These are phyloP conservation scores for Zoanthus sociatus DNA, from an alignment of 92 coral and sea anemone species.

Conservation along the genomic window DNA sequence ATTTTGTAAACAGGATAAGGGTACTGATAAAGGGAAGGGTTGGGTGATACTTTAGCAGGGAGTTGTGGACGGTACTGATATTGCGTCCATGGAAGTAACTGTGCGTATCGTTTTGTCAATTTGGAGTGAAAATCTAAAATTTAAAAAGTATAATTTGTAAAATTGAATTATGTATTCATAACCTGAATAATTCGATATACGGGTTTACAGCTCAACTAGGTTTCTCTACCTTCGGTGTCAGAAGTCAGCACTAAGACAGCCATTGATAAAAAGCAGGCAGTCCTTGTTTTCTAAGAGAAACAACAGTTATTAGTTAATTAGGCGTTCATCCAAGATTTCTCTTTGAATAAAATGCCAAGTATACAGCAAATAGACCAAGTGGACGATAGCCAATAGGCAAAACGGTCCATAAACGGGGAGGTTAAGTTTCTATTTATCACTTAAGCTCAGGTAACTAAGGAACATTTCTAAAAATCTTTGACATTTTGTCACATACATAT, in stretches of 20 bases:
- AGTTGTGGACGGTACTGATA: constrained; percentile 17
- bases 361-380: too few species aligned
- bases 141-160: background rate
- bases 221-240: constrained; percentile 18
- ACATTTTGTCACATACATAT: too few species aligned
- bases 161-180: background rate
- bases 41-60: constrained; percentile 17
- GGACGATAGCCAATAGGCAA: too few species aligned
- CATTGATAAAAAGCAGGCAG: constrained; percentile 16
- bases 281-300: background rate
- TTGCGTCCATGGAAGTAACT: background rate
- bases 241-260: constrained; percentile 3
- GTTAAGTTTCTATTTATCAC: too few species aligned
- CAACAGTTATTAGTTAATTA: background rate
- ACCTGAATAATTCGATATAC: background rate
- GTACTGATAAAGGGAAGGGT: constrained; percentile 37
- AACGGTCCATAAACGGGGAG: too few species aligned
- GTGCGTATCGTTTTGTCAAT: constrained; percentile 35
- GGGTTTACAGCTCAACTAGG: background rate
- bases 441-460: too few species aligned
- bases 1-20: constrained; percentile 36
- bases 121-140: constrained; percentile 10
- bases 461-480: too few species aligned
- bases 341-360: too few species aligned
- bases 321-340: background rate